A percentile compares a stretch with the other conserved stretches of the same genome.
phyloP scores from a whole-genome alignment of 2,113 vertebrate genomes.

The Syrrhaptes paradoxus region DNA sequence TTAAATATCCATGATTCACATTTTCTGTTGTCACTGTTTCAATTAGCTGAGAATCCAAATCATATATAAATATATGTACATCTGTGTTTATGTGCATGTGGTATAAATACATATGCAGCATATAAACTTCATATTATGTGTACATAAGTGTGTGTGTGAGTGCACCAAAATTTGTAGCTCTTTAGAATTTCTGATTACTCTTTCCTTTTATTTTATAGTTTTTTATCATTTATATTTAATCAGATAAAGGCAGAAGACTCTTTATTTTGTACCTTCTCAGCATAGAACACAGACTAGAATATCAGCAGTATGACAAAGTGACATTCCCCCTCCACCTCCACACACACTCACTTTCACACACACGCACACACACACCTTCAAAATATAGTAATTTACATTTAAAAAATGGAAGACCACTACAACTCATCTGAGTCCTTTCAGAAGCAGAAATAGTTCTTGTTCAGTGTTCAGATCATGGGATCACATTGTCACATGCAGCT shows the following conservation, averaged over 20 bases:
- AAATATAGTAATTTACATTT: background rate
- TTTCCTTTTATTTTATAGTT: background rate
- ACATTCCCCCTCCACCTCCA: background rate
- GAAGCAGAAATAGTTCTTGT: background rate
- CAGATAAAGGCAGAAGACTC: background rate
- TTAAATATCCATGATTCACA: background rate
- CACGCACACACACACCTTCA: rapidly evolving
- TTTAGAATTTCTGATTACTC: background rate
- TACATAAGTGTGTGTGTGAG: background rate
- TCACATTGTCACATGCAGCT: background rate
- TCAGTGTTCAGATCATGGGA: background rate
- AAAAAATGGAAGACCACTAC: background rate
- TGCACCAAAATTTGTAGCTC: background rate
- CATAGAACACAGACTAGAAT: background rate
- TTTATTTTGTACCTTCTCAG: background rate
- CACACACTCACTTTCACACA: background rate
- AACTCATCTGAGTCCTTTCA: background rate
- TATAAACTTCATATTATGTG: background rate
- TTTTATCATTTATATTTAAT: background rate
- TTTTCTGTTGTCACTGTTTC: background rate
- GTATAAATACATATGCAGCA: background rate
- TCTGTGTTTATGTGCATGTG: background rate
- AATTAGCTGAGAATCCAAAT: background rate
- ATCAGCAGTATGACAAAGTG: background rate
- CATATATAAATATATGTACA: background rate